phyloP scores from a whole-genome alignment of 1,140 invertebrate species.

The Nylanderia fulva region DNA sequence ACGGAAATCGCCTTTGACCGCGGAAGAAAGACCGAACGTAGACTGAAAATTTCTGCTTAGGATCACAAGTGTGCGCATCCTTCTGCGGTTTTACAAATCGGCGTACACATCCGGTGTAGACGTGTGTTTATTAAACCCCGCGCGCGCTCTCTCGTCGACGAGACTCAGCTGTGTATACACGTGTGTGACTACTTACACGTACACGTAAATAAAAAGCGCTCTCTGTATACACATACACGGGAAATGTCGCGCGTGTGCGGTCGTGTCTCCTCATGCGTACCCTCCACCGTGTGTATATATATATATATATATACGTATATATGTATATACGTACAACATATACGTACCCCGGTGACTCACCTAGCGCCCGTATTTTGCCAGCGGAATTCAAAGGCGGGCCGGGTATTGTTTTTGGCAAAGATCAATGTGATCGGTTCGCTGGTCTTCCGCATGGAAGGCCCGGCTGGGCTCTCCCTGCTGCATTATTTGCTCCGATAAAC shows the following conservation, averaged over 20 bases:
- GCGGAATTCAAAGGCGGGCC: slow-evolving; percentile 77
- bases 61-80: slow-evolving; percentile 16
- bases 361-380: slow-evolving; percentile 79
- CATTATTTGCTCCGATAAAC: slow-evolving; percentile 81
- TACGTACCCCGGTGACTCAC: slow-evolving; percentile 74
- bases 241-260: neutral
- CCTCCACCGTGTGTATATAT: slow-evolving; percentile 16
- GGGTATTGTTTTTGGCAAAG: slow-evolving; percentile 82
- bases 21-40: neutral
- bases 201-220: slow-evolving; percentile 29
- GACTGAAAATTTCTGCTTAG: neutral
- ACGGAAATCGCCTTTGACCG: neutral
- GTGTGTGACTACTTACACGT: slow-evolving; percentile 63
- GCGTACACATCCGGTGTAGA: slow-evolving; percentile 4
- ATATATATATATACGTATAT: no score
- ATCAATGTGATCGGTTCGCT: slow-evolving; percentile 81
- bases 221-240: slow-evolving; percentile 6
- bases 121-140: slow-evolving; percentile 37
- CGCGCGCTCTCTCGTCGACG: slow-evolving; percentile 33
- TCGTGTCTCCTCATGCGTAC: slow-evolving; percentile 26
- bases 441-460: slow-evolving; percentile 77
- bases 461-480: slow-evolving; percentile 69
- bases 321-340: neutral
- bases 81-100: slow-evolving; percentile 29
- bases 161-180: slow-evolving; percentile 47